Evolutionary conservation across 2,888 invertebrate genomes (phyloP), one percentile per base, ranked within the genome.

Genomic region (Ochropacha duplaris): DNA sequence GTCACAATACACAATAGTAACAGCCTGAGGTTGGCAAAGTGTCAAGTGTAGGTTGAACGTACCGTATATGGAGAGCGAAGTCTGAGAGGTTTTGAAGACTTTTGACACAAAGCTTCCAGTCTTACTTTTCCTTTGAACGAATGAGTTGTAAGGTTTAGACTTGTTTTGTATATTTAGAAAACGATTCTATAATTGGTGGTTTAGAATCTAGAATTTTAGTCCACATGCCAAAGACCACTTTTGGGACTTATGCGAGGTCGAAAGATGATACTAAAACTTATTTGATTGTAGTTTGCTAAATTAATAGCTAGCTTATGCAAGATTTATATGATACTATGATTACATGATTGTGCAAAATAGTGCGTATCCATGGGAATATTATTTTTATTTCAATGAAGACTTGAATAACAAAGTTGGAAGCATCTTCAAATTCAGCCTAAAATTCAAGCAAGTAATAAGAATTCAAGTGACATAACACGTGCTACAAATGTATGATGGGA

Each of bases 1-100:
- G 65, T 65, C 34, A 54, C 19, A 36, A 54, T 57, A 54, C 54
- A 36, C 36, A n/a, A 36, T n/a, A 36, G 44, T 44, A 44, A 16
- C 44, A 44, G 19, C 16, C 19, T 36, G n/a, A 24, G 57, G 58
- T 62, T 66, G 69, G 72, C 71, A 66, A 56, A 58, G 62, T 66
- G 64, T 69, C 69, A 71, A 69, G 62, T 71, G 60, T 56, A 61
- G 19, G 44, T 44, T 44, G 44, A 44, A 44, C 44, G 44, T 44
- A 8, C 44, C 19, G 44, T 44, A n/a, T 19, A 44, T 44, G 44
- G 44, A 44, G 39, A n/a, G 44, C 44, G 44, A 44, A 44, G 44
- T 19, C 44, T 19, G 44, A 44, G 39, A 44, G 44, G 44, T 19
- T 44, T 3, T 19, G 44, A 44, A 19, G 19, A 19, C 44, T 9